A percentile compares a stretch with the other conserved stretches of the same genome.
phyloP scores from a whole-genome alignment of 2,888 invertebrate species.

The Diabrotica balteata region DNA sequence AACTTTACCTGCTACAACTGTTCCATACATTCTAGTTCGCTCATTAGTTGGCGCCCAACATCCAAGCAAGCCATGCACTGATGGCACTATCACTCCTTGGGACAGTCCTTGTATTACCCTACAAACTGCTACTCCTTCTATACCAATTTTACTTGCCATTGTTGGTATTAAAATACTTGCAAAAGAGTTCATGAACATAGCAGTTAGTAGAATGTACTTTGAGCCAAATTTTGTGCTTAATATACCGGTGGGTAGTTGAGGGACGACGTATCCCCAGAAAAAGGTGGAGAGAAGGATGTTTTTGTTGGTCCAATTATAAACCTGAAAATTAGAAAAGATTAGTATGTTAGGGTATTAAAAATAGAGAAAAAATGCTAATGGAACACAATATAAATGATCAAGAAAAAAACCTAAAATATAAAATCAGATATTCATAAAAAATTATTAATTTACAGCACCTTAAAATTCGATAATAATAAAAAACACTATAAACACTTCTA shows the following conservation, averaged over 20 bases:
- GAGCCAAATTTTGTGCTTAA: not conserved
- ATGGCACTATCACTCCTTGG: slow-evolving; percentile 10
- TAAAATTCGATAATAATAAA: too few relatives aligned
- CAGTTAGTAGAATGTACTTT: not conserved
- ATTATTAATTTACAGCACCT: too few relatives aligned
- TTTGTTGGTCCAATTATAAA: not conserved
- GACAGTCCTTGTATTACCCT: not conserved
- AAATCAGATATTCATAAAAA: too few relatives aligned
- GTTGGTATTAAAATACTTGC: not conserved
- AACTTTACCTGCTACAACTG: not conserved
- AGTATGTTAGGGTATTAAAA: too few relatives aligned
- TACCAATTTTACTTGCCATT: not conserved
- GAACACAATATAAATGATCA: too few relatives aligned
- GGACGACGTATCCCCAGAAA: slow-evolving; percentile 3
- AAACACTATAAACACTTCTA: too few relatives aligned
- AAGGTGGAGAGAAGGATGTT: not conserved
- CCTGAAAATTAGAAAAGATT: not conserved
- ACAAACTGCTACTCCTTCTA: not conserved
- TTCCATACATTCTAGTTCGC: slow-evolving; percentile 5
- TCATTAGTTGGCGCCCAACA: slow-evolving; percentile 9
- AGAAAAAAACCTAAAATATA: too few relatives aligned
- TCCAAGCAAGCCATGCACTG: slow-evolving; percentile 8
- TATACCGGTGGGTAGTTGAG: not conserved
- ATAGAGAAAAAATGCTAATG: too few relatives aligned
- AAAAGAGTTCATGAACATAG: not conserved